phyloP scores from a whole-genome alignment of 2,888 invertebrate species.

The Folsomia candida region DNA sequence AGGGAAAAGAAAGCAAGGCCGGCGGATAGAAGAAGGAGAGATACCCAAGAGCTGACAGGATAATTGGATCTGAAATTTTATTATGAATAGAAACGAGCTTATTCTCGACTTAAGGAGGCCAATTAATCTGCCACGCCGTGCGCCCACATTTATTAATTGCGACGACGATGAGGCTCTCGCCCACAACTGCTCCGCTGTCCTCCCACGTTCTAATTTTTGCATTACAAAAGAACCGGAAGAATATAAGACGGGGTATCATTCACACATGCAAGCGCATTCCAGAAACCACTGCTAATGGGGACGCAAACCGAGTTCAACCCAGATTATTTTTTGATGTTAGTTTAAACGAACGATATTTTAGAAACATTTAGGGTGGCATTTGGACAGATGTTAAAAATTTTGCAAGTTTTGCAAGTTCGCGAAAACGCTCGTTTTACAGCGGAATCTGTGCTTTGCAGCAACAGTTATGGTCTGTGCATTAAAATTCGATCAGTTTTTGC shows the following conservation, averaged over 20 bases:
- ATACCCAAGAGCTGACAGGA: background rate
- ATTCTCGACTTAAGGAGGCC: slow-evolving; percentile 2
- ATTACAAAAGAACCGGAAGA: background rate
- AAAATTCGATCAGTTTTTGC: too few relatives aligned
- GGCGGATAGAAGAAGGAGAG: background rate
- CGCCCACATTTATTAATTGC: slow-evolving; percentile 12
- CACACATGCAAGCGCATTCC: background rate
- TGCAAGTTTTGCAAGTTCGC: too few relatives aligned
- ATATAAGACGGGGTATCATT: background rate
- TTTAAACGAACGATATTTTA: background rate
- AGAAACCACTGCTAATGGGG: background rate
- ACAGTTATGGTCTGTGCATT: too few relatives aligned
- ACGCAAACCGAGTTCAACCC: background rate
- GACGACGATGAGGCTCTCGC: background rate
- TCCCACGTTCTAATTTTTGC: background rate
- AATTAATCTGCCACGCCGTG: slow-evolving; percentile 13
- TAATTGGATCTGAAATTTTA: slow-evolving; percentile 12
- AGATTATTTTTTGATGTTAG: background rate
- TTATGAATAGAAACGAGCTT: slow-evolving; percentile 13
- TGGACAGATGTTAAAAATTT: too few relatives aligned
- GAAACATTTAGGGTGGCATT: too few relatives aligned
- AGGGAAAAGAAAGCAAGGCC: background rate
- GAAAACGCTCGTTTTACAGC: too few relatives aligned
- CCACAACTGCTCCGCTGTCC: background rate
- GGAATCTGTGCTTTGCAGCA: too few relatives aligned